phyloP scores from a whole-genome alignment of 2,113 vertebrate genomes.

The Empidonax traillii region DNA sequence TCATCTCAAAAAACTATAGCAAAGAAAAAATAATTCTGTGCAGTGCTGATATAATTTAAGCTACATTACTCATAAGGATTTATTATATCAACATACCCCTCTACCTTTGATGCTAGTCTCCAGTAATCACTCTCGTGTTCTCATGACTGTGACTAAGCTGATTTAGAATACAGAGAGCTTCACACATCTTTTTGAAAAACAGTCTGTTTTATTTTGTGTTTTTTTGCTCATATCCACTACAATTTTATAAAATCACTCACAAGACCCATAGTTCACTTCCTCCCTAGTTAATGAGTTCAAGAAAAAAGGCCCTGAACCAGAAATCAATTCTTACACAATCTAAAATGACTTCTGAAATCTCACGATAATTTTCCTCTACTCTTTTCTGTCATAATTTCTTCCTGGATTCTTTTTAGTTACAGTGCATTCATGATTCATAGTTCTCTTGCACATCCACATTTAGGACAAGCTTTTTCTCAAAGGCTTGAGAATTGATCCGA shows the following conservation, averaged over 20 bases:
- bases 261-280: neutral
- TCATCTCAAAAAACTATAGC: neutral
- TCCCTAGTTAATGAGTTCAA: neutral
- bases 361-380: neutral
- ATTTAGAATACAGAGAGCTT: neutral
- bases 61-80: neutral
- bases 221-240: neutral
- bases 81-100: neutral
- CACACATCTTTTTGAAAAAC: neutral
- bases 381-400: neutral
- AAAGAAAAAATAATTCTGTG: neutral
- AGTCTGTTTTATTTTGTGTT: fast-evolving
- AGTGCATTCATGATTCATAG: neutral
- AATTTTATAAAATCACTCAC: neutral
- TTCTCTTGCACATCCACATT: neutral
- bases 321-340: neutral
- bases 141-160: neutral
- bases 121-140: neutral
- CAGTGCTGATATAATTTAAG: neutral
- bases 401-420: neutral
- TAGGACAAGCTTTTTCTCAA: neutral
- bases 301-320: neutral
- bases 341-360: neutral
- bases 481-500: neutral
- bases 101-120: neutral